Percentiles rank a stretch among this genome's conserved stretches.
Evolutionary conservation across 2,113 vertebrate species (phyloP).

Genomic region (Thunnus thynnus): DNA sequence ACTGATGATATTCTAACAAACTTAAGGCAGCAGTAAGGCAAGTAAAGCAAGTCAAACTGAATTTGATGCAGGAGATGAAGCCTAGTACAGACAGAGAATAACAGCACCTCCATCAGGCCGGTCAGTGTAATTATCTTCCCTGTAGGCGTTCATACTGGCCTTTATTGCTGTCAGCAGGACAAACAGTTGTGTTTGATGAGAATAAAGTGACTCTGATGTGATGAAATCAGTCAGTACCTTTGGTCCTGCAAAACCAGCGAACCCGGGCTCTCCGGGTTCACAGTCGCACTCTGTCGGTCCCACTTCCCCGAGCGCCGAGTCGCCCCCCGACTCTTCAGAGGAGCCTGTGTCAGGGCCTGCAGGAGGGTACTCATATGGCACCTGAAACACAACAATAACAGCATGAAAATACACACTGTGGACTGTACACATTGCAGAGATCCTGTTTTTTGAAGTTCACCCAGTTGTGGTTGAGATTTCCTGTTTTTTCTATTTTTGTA

Average conservation of each 20-base stretch:
- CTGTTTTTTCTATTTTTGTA: no score
- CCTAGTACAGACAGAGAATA: no score
- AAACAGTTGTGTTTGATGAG: neutral
- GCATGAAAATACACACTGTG: no score
- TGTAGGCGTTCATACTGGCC: no score
- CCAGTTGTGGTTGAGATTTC: no score
- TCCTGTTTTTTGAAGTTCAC: no score
- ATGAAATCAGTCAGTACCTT: slow-evolving; percentile 68
- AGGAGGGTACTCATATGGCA: slow-evolving; percentile 60
- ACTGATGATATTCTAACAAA: no score
- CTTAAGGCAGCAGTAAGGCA: no score
- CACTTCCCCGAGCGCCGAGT: slow-evolving; percentile 55
- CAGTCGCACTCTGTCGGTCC: slow-evolving; percentile 78
- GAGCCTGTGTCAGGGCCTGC: slow-evolving; percentile 35
- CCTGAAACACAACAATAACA: slow-evolving; percentile 45
- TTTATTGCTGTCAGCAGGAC: neutral
- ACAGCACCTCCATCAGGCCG: neutral
- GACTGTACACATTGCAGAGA: no score
- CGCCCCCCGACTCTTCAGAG: slow-evolving; percentile 69
- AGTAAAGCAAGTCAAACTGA: no score
- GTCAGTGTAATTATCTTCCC: neutral
- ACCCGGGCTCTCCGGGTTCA: slow-evolving; percentile 80
- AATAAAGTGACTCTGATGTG: neutral
- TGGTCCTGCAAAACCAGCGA: slow-evolving; percentile 79
- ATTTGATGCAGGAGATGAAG: no score